These are phyloP conservation scores for Poeciliopsis gracilis DNA, from an alignment of 2,797 vertebrate genomes.

Conservation along the genomic window DNA sequence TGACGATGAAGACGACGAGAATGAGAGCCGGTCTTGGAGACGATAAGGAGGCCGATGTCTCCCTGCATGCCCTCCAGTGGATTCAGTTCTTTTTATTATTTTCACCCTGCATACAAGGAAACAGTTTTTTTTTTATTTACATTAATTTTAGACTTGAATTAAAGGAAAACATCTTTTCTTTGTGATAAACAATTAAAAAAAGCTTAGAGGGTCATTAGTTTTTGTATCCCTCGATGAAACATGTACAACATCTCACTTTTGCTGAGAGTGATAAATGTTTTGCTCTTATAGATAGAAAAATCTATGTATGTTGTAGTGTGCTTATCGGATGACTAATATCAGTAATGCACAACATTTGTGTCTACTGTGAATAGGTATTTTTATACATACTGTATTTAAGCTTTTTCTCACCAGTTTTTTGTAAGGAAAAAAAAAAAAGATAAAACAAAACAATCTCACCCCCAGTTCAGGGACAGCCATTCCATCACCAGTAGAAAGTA, in stretches of 20 bases:
- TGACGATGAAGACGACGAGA: slow-evolving; percentile 90
- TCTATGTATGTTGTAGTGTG: slow-evolving; percentile 76
- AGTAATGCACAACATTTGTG: slow-evolving; percentile 84
- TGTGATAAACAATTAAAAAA: slow-evolving; percentile 44
- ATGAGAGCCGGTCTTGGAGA: slow-evolving; percentile 96
- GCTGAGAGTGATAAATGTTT: slow-evolving; percentile 77
- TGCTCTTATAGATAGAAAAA: slow-evolving; percentile 73
- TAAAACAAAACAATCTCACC: slow-evolving; percentile 35
- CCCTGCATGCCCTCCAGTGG: slow-evolving; percentile 27
- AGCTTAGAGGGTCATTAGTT: slow-evolving; percentile 41
- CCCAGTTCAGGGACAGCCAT: slow-evolving; percentile 65
- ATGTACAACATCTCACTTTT: slow-evolving; percentile 80
- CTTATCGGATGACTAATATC: slow-evolving; percentile 76
- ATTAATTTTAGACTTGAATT: slow-evolving; percentile 66
- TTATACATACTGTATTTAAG: slow-evolving; percentile 80
- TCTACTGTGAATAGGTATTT: slow-evolving; percentile 84
- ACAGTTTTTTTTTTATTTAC: slow-evolving; percentile 51
- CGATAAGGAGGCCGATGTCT: slow-evolving; percentile 82
- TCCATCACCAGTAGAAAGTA: slow-evolving; percentile 57
- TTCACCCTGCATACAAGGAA: slow-evolving; percentile 33
- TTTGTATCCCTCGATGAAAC: slow-evolving; percentile 67
- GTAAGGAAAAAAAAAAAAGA: neutral
- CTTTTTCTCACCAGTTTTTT: slow-evolving; percentile 68
- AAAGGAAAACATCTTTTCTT: slow-evolving; percentile 53
- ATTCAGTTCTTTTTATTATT: slow-evolving; percentile 22